Evolutionary conservation across 2,888 invertebrate species (phyloP), one percentile per base, ranked within the genome.

Genomic region (Litoditis marina): DNA sequence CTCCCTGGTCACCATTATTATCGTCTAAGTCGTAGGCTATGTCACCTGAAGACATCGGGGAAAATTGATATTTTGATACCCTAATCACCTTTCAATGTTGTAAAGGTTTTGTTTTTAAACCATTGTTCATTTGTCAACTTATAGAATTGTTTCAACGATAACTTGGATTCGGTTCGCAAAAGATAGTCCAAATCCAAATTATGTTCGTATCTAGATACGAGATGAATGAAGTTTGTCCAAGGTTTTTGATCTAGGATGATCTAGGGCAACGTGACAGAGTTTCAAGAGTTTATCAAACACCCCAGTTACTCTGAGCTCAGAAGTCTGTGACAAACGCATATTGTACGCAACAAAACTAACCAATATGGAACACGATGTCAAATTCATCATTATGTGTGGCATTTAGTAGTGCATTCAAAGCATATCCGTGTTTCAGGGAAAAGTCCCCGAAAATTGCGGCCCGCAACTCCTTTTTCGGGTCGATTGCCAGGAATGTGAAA

Each of bases 11-110:
- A 0, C 89, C 93, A 82, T 92, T 87, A 73, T 91, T 87, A 19
- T 79, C 78, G 39, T 92, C 86, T 90, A 94, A 90, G 84, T 94
- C 92, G 84, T 94, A 94, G 0, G 94, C 94, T 85, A 94, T 92
- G 86, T 94, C 94, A 0, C 94, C 93, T 82, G 49, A 61, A 60
- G n/a, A n/a, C n/a, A n/a, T n/a, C n/a, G n/a, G n/a, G n/a, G n/a
- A n/a, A 46, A 27, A 46, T 25, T 16, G 22, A 42, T 13, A 16
- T 19, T 46, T 22, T 47, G 22, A 16, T 47, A 19, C 13, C 2
- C 22, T 13, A 47, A 2, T 16, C 3, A 11, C 13, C n/a, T n/a
- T n/a, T n/a, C n/a, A n/a, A n/a, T n/a, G n/a, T n/a, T n/a, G n/a
- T n/a, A n/a, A 39, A 22, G 30, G 39, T 39, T 42, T 16, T 7